Conservation (phyloP, 2,888 invertebrate genomes). For the Drosophila nigritarsus region DNA sequence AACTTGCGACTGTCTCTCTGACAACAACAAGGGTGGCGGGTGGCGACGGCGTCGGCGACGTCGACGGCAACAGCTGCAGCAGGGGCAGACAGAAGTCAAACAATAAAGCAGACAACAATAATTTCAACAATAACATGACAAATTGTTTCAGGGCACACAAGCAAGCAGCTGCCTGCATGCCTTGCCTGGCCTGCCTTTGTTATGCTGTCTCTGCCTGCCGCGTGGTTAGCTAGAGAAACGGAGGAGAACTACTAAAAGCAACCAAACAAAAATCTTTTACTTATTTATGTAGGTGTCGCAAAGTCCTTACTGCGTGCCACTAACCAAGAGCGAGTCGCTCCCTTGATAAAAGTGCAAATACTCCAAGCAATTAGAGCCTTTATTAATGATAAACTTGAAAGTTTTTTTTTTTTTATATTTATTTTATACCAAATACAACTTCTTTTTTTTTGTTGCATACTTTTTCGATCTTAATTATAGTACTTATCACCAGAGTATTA, state of each 20-base stretch:
- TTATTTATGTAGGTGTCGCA: slow-evolving; percentile 60
- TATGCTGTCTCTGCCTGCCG: neutral
- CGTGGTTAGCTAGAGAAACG: slow-evolving; percentile 18
- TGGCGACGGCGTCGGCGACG: neutral
- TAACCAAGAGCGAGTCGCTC: slow-evolving; percentile 33
- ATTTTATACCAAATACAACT: too few relatives aligned
- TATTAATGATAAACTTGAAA: slow-evolving; percentile 40
- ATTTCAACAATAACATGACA: slow-evolving; percentile 78
- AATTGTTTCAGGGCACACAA: slow-evolving; percentile 71
- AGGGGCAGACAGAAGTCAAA: slow-evolving; percentile 76
- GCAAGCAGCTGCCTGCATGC: slow-evolving; percentile 23
- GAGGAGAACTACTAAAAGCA: slow-evolving; percentile 22
- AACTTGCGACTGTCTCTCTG: slow-evolving; percentile 31
- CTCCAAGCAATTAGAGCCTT: neutral
- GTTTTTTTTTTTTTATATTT: neutral
- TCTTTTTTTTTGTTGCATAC: neutral
- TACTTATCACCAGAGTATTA: neutral
- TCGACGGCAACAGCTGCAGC: neutral
- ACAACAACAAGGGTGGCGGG: neutral
- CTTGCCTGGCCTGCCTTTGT: neutral
- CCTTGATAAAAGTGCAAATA: neutral
- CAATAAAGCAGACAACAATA: slow-evolving; percentile 79
- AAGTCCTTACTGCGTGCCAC: slow-evolving; percentile 45
- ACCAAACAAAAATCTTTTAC: slow-evolving; percentile 41
- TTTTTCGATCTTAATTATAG: neutral